Evolutionary conservation across 2,888 invertebrate genomes (phyloP), one percentile per base, ranked within the genome.

Genomic region (Pomacea canaliculata): DNA sequence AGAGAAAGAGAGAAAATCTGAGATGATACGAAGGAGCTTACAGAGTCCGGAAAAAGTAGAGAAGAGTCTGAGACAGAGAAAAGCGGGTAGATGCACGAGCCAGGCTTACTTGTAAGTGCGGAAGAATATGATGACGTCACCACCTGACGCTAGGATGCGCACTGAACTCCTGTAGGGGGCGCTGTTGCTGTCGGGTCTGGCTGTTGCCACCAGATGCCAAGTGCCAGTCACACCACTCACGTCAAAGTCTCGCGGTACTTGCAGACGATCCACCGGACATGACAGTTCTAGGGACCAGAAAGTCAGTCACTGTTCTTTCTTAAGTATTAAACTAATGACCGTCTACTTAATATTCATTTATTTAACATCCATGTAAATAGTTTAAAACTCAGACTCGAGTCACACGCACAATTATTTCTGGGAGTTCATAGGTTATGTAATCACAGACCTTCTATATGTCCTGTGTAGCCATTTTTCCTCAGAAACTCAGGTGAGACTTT

Each of bases 241-340:
- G 16, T 66, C n/a, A 49, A 67, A 13, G 19, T 73, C n/a, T 12
- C 23, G 46, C 16, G 49, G 59, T 8, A 66, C 56, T 12, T 59
- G 67, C 27, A 73, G 73, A 16, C 59, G 66, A 27, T 56, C 73
- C 37, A 73, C 73, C 59, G 66, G 66, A 46, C 73, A 73, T 56
- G 56, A 59, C 0, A 12, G 73, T 27, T 46, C 73, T 73, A 23
- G 63, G 2, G 27, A n/a, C 10, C 63, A 63, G 16, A 56, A 56
- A 56, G 10, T 56, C 12, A 13, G 4, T 56, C 12, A 8, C 51
- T 56, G 4, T 56, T 56, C 12, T 13, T 56, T 56, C 51, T 56
- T 56, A 5, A 51, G 1, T 5, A 56, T 56, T 56, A 10, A 56
- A 10, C 51, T 7, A 7, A 7, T 56, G 51, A 56, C 51, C 8